Base-by-base conservation (phyloP, 2,888 invertebrate species). In the Eristalinus aeneus region DNA sequence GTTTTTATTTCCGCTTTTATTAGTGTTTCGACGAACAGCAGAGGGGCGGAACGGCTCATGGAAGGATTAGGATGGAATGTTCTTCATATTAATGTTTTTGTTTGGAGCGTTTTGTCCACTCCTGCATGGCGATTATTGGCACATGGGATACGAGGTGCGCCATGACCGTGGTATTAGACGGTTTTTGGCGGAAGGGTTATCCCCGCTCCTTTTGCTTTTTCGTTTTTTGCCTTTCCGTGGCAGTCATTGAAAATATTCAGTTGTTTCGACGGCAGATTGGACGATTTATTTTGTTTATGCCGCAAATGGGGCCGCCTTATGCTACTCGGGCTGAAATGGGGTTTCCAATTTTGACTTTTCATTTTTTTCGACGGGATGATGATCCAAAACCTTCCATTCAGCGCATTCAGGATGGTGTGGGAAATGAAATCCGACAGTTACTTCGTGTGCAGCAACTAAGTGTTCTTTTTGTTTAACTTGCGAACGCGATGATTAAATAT, bases 1-100 rank as follows among this genome's bases (percentile, higher is more conserved):
- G 82, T 58, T 71, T 75, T 71, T 74, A 74, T 80, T 71, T 81
- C 75, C 71, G 81, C 61, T 64, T 75, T 81, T 81, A 75, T 75
- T 71, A 65, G 81, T 27, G 75, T 46, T 16, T 16, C n/a, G n/a
- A 6, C 16, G 46, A 46, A 46, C 46, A 72, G 56, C 74, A 63
- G 68, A 68, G 73, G 73, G 79, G 36, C 34, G 68, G 72, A 22
- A 39, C 65, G 67, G 32, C 0, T 32, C 20, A 31, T 2, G 63
- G 53, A 63, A 73, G 67, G 73, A 67, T 58, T 80, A 56, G 8
- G 11, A 16, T 34, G 16, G 63, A 74, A 63, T 74, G 54, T 63
- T 36, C 53, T 79, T 68, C 67, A 54, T 67, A 61, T 67, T 65
- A 72, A 72, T 79, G 73, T 54, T 79, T 79, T 36, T 67, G 46